phyloP scores from a whole-genome alignment of 2,888 invertebrate genomes.

The Drosophila kambysellisi region DNA sequence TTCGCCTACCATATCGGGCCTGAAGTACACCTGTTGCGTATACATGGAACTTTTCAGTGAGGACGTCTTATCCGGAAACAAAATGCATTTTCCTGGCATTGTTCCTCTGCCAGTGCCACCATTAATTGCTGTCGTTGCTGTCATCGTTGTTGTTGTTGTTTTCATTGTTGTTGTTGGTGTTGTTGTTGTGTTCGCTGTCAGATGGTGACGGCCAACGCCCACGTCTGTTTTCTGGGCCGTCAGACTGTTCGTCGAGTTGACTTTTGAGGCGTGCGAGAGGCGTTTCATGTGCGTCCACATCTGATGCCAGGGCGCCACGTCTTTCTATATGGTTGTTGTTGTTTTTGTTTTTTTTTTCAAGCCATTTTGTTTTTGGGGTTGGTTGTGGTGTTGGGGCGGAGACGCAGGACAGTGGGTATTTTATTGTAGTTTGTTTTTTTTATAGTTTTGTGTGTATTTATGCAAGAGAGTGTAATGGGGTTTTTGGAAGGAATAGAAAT shows the following conservation, averaged over 20 bases:
- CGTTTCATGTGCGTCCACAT: constrained; percentile 85
- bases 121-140: constrained; percentile 34
- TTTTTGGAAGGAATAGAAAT: constrained; percentile 58
- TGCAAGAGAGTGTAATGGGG: constrained; percentile 22
- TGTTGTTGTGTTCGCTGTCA: constrained; percentile 37
- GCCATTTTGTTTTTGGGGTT: constrained; percentile 26
- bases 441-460: constrained; percentile 26
- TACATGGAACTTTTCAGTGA: constrained; percentile 79
- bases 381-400: constrained; percentile 21
- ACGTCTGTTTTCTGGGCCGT: constrained; percentile 82
- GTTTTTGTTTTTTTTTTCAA: constrained; percentile 23
- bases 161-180: constrained; percentile 23
- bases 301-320: constrained; percentile 84
- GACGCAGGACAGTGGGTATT: constrained; percentile 35
- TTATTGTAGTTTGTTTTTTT: constrained; percentile 24
- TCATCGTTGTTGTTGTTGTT: constrained; percentile 4
- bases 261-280: constrained; percentile 84
- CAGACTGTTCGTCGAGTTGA: constrained; percentile 83
- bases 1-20: constrained; percentile 82
- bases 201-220: constrained; percentile 69
- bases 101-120: constrained; percentile 35
- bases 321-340: constrained; percentile 77
- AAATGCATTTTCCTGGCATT: constrained; percentile 75
- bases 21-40: constrained; percentile 80
- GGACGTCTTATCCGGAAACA: constrained; percentile 80